Conservation (phyloP, 2,113 vertebrate genomes). For the Phylloscopus trochiloides region DNA sequence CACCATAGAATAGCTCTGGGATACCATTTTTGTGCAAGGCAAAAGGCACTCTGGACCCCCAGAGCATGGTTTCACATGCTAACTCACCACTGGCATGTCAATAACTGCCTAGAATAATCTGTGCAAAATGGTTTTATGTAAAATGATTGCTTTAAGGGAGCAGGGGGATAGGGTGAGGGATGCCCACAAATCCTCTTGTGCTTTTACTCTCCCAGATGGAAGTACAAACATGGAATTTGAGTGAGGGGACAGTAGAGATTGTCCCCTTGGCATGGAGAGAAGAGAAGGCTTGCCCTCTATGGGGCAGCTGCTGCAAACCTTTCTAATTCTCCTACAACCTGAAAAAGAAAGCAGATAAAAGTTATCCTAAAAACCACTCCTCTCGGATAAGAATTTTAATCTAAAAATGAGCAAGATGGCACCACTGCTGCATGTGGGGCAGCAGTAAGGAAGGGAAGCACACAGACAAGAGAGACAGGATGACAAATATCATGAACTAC, state of each 20-base stretch:
- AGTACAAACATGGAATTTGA: neutral
- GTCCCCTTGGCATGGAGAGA: neutral
- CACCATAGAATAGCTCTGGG: neutral
- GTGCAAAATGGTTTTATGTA: neutral
- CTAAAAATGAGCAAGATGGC: neutral
- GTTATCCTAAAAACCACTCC: neutral
- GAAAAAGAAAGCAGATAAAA: neutral
- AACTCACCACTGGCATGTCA: neutral
- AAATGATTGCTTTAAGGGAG: neutral
- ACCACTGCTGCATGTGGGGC: fast-evolving
- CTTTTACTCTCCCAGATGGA: neutral
- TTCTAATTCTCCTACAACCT: neutral
- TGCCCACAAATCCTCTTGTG: neutral
- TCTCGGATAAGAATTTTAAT: neutral
- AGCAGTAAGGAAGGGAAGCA: neutral
- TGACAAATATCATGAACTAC: neutral
- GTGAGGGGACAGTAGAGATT: neutral
- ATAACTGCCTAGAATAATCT: neutral
- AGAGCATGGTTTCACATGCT: neutral
- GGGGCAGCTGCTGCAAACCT: neutral
- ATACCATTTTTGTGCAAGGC: neutral
- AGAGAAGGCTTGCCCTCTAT: neutral
- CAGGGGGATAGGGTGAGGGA: neutral
- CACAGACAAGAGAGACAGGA: neutral
- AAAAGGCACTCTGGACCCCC: neutral